These are phyloP conservation scores for Sander vitreus DNA, from an alignment of 2,113 vertebrate genomes.

Conservation along the genomic window DNA sequence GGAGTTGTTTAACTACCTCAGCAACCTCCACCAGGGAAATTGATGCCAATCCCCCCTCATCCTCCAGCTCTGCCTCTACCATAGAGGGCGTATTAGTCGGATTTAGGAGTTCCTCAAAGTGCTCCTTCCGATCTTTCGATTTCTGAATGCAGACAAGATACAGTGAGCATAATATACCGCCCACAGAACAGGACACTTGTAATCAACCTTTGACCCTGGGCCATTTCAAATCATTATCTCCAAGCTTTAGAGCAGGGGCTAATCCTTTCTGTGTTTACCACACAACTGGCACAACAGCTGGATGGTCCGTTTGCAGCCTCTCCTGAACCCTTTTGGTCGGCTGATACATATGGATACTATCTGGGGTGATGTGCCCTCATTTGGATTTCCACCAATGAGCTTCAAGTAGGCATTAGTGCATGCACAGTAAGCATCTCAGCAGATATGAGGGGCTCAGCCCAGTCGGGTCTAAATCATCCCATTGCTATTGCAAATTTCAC, in stretches of 20 bases:
- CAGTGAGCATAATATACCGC: slow-evolving; percentile 39
- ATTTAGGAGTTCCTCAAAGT: too few relatives aligned
- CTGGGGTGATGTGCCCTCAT: slow-evolving; percentile 63
- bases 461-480: slow-evolving; percentile 43
- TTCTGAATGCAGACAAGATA: slow-evolving; percentile 50
- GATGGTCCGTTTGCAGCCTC: slow-evolving; percentile 63
- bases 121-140: too few relatives aligned
- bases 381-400: slow-evolving; percentile 56
- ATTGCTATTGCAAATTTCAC: slow-evolving; percentile 50
- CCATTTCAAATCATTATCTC: slow-evolving; percentile 72
- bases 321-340: slow-evolving; percentile 33
- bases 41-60: too few relatives aligned
- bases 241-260: slow-evolving; percentile 64
- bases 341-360: slow-evolving; percentile 55
- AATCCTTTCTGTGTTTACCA: slow-evolving; percentile 74
- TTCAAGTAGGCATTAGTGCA: slow-evolving; percentile 49
- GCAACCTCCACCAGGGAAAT: too few relatives aligned
- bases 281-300: slow-evolving; percentile 74
- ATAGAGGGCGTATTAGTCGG: too few relatives aligned
- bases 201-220: slow-evolving; percentile 60
- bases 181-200: slow-evolving; percentile 50
- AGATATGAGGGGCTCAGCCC: slow-evolving; percentile 51
- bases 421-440: slow-evolving; percentile 54
- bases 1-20: too few relatives aligned
- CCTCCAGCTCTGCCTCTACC: too few relatives aligned